A percentile compares a stretch with the other conserved stretches of the same genome.
Evolutionary conservation across 2,888 invertebrate genomes (phyloP).

Genomic region (Erebia epiphron): DNA sequence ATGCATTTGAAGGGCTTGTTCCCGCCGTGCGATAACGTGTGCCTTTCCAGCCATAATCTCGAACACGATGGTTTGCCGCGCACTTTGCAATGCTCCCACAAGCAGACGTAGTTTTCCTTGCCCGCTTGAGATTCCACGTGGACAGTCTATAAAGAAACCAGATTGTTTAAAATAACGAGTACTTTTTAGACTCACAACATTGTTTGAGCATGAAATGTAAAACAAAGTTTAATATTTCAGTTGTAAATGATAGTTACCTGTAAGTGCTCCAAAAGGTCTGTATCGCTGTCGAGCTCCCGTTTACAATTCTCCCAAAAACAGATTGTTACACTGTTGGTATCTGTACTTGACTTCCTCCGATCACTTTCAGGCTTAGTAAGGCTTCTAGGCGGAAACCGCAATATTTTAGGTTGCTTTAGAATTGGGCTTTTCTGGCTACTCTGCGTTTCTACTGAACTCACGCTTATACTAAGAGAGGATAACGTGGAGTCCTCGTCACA

Average conservation of each 20-base stretch:
- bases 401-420: constrained; percentile 90
- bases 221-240: background rate
- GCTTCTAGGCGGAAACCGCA: constrained; percentile 88
- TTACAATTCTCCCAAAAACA: constrained; percentile 94
- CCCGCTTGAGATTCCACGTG: constrained; percentile 94
- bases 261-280: constrained; percentile 93
- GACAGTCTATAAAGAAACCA: constrained; percentile 79
- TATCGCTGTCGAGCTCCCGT: constrained; percentile 89
- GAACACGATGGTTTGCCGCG: constrained; percentile 96
- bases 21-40: constrained; percentile 94
- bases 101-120: constrained; percentile 92
- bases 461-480: constrained; percentile 72
- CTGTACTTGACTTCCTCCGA: constrained; percentile 66
- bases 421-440: constrained; percentile 87
- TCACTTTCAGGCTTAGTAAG: constrained; percentile 62
- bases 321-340: constrained; percentile 78
- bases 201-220: background rate
- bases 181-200: background rate
- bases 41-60: constrained; percentile 95
- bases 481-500: constrained; percentile 76
- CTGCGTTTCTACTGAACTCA: constrained; percentile 66
- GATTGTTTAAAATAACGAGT: background rate
- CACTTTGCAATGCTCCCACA: constrained; percentile 97
- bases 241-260: constrained; percentile 82
- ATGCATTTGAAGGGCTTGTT: constrained; percentile 98